Evolutionary conservation across 2,888 invertebrate species (phyloP), one percentile per base, ranked within the genome.

Genomic region (Drosophila rellima): DNA sequence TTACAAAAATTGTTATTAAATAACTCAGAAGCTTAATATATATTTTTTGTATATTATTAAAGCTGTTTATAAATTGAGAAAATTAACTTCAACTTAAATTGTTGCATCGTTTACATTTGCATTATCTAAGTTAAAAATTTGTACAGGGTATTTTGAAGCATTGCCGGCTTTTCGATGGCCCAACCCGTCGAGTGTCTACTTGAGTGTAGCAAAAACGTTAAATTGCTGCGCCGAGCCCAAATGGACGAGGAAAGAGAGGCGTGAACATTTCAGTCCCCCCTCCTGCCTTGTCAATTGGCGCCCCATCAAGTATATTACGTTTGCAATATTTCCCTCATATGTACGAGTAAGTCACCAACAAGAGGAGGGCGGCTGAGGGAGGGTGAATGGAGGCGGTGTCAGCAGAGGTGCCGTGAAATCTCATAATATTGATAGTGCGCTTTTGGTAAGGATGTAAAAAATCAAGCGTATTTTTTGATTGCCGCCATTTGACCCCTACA

Each of bases 351-450:
- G 42, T 20, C 11, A 35, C 6, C 55, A 33, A 29, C 31, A 18
- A 39, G 29, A 44, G 23, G 23, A 4, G 18, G 45, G 3, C 11
- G 20, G 6, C 0, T 4, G 56, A 15, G 6, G 11, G 11, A 8
- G 17, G 48, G 1, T 2, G 37, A 18, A 3, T 35, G 39, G 10
- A 31, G 15, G 15, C 18, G 15, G 56, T 57, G 59, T 59, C 59
- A 33, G 59, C 29, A 23, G 54, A 44, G 52, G 26, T 17, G 61
- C 39, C 48, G 66, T 66, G 65, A 88, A 83, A 88, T 83, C 83
- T 86, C 88, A 88, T 83, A 86, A 86, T 80, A 88, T 88, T 80
- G 80, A 83, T 84, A 79, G 85, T 71, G 70, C 52, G 59, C 60
- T 68, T 66, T 74, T 62, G 69, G 61, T 57, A 50, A 70, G 65